phyloP scores from a whole-genome alignment of 2,797 vertebrate genomes.

The Peromyscus attwateri region DNA sequence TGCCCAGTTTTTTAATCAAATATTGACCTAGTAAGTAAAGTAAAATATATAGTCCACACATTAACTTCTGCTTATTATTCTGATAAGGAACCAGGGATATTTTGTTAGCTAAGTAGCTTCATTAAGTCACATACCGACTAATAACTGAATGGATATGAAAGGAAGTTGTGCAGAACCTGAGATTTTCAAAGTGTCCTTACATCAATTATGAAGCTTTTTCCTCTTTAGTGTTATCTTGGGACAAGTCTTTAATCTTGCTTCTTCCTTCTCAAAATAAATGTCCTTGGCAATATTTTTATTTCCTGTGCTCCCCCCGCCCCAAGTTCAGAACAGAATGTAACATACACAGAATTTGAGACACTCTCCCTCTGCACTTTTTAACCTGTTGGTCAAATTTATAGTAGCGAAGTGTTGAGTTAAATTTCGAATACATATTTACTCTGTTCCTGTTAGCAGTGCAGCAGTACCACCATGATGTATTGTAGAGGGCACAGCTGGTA shows the following conservation, averaged over 20 bases:
- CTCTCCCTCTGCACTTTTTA: background rate
- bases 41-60: background rate
- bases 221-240: background rate
- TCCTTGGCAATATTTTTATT: conserved; percentile 7
- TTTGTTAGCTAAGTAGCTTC: conserved; percentile 2
- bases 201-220: background rate
- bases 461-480: background rate
- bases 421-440: background rate
- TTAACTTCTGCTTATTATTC: conserved; percentile 16
- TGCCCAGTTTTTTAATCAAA: conserved; percentile 40
- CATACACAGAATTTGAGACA: background rate
- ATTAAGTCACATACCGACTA: background rate
- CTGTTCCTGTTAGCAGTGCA: background rate
- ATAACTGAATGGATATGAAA: background rate
- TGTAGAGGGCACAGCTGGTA: too few relatives aligned
- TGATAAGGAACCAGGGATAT: background rate
- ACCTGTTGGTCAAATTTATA: background rate
- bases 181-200: background rate
- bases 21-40: background rate
- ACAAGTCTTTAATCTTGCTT: background rate
- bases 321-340: background rate
- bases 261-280: conserved; percentile 26
- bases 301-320: too few relatives aligned
- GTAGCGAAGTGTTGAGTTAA: background rate
- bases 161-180: background rate